phyloP scores from a whole-genome alignment of 2,113 vertebrate species.

The Dasypus novemcinctus region DNA sequence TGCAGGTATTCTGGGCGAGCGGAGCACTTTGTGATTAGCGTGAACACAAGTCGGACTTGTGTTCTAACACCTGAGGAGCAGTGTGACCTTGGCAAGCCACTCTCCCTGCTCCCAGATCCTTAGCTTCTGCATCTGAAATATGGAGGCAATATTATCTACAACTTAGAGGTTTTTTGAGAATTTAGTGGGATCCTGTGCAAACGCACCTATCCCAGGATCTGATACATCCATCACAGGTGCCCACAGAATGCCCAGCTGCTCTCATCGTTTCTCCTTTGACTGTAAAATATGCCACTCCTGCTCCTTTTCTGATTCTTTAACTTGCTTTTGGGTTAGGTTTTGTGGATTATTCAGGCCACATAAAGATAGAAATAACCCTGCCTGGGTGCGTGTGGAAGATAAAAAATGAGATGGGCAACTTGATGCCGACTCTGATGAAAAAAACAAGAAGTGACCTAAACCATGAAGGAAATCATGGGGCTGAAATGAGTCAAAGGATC shows the following conservation, averaged over 20 bases:
- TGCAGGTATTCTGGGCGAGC: neutral
- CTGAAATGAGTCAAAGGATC: neutral
- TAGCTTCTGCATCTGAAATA: neutral
- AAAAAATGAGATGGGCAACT: neutral
- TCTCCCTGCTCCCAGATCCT: neutral
- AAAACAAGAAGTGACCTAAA: neutral
- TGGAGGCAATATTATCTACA: neutral
- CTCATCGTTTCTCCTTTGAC: neutral
- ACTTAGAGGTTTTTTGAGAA: neutral
- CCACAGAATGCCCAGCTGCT: neutral
- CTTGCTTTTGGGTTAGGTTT: neutral
- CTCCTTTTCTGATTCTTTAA: neutral
- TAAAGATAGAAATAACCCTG: neutral
- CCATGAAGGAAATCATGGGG: neutral
- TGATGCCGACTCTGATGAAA: neutral
- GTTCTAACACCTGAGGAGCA: neutral
- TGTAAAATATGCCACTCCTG: neutral
- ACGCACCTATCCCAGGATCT: neutral
- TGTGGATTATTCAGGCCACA: neutral
- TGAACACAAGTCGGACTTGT: neutral
- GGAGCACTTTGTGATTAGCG: neutral
- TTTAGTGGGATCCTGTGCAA: neutral
- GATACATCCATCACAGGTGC: rapidly evolving
- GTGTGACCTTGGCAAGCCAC: neutral
- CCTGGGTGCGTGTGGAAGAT: neutral